Evolutionary conservation across 2,888 invertebrate genomes (phyloP), one percentile per base, ranked within the genome.

Genomic region (Torymus tubicola): DNA sequence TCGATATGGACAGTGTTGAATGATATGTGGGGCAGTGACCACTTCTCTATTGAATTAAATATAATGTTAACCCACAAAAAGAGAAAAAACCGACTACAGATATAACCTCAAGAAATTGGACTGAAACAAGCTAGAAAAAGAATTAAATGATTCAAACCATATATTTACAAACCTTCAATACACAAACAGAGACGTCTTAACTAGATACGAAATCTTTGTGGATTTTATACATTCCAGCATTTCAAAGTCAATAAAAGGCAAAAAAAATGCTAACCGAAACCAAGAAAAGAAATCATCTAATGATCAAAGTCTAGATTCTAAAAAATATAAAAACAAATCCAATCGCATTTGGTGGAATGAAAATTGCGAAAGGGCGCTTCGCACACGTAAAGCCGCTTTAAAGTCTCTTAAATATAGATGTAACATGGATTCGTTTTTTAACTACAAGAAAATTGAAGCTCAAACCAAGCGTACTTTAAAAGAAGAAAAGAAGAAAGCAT

Each of bases 401-500:
- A 21, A 21, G 2, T 21, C 21, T 21, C 21, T 21, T 21, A 21
- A 21, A 21, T 10, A 13, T 75, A 50, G 13, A 55, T 11, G 53
- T 3, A 21, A 42, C 2, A 12, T 31, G 58, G 58, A 72, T 52
- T 64, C 52, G 50, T 81, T 73, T 67, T 55, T 80, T 21, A 67
- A 82, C 8, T 53, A 65, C 16, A 79, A 81, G 64, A 77, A 75
- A 81, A 81, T 57, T 14, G 71, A 68, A 65, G 82, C 81, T 4
- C 16, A 42, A 57, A 74, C 75, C 0, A 81, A 31, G 16, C 68
- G 69, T 57, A 78, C 50, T 11, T 50, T 81, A 14, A 83, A 79
- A 71, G 50, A 77, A 55, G 64, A 76, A 50, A 83, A 78, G 64
- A 78, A 55, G 21, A 57, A 76, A 2, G 75, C 73, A 0, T 81